phyloP scores from a whole-genome alignment of 2,888 invertebrate species.

The Petrolisthes cinctipes region DNA sequence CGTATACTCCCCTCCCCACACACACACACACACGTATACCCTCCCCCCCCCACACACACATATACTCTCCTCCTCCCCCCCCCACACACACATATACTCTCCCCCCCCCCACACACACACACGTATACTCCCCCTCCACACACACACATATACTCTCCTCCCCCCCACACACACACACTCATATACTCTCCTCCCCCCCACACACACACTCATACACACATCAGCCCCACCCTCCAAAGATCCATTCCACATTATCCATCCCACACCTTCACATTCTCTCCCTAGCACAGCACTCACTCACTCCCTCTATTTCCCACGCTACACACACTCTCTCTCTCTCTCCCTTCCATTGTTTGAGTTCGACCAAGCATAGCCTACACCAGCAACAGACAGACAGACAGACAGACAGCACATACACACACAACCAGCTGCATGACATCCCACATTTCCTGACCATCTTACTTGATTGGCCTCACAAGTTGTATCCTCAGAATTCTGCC shows the following conservation, averaged over 20 bases:
- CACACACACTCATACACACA: background rate
- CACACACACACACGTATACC: too few relatives aligned
- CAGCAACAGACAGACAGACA: background rate
- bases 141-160: too few relatives aligned
- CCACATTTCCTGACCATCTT: background rate
- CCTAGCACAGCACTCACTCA: background rate
- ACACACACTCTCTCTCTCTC: background rate
- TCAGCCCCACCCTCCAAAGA: too few relatives aligned
- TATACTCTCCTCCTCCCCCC: background rate
- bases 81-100: background rate
- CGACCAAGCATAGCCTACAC: too few relatives aligned
- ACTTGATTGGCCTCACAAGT: background rate
- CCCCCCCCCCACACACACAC: background rate
- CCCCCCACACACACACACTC: background rate
- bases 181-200: too few relatives aligned
- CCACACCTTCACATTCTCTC: background rate
- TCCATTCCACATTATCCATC: background rate
- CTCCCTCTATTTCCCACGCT: background rate
- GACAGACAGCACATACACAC: background rate
- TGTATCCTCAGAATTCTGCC: background rate
- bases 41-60: too few relatives aligned
- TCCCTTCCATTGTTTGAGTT: background rate
- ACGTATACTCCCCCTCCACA: background rate
- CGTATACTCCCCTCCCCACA: too few relatives aligned
- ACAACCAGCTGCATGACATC: background rate